Evolutionary conservation across 2,797 vertebrate genomes (phyloP), one percentile per base, ranked within the genome.

Genomic region (Ceryle rudis): DNA sequence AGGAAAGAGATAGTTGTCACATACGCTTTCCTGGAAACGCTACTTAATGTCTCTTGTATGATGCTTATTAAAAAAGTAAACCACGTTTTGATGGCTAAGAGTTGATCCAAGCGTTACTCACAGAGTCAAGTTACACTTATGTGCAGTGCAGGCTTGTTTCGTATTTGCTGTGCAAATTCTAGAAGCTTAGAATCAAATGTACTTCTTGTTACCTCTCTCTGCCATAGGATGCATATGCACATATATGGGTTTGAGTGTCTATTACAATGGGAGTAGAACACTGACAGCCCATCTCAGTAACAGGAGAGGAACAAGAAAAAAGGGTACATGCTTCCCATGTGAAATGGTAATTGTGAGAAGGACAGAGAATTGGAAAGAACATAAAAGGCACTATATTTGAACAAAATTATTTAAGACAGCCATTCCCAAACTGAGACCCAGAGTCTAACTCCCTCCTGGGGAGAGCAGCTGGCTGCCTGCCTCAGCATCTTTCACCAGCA

Each of bases 351-450:
- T 65, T 82, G 74, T 0, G 0, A 90, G 88, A 84, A n/a, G 89
- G 72, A 92, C 58, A 52, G 83, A 90, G 87, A 94, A 79, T 44
- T 95, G 95, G 95, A 96, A 89, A 85, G 83, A 95, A 95, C 90
- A 95, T 96, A 91, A 96, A 95, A 96, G 93, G 88, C 78, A 69
- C 96, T 93, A 84, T 93, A 95, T 90, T 95, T 92, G 93, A 96
- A 90, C 85, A 94, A 79, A 97, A 95, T 95, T 95, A 92, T 95
- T 95, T 86, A 71, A 97, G 94, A 96, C 91, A 95, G 86, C 90
- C 90, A 2, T 97, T 97, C 95, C 88, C 96, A 96, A 96, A 96
- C 90, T 54, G 47, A 95, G 86, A 92, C 95, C 86, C 94, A 96
- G 88, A 78, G 90, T 92, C 91, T 94, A 67, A 74, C 88, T 92